A percentile compares a stretch with the other conserved stretches of the same genome.
Evolutionary conservation across 2,113 vertebrate genomes (phyloP).

Genomic region (Excalfactoria chinensis): DNA sequence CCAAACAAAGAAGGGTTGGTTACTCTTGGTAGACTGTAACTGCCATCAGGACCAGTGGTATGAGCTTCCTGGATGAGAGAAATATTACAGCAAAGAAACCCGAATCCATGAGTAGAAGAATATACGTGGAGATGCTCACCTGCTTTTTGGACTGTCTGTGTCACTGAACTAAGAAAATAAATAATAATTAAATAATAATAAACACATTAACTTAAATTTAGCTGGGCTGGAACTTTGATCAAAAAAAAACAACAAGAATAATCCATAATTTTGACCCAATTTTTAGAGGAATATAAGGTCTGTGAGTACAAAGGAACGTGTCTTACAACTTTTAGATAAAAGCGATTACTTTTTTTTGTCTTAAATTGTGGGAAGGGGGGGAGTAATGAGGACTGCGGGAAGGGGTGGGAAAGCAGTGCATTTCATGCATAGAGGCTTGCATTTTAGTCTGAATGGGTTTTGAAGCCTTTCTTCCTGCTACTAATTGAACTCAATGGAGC

Average conservation of each 20-base stretch:
- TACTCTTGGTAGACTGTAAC: conserved; percentile 64
- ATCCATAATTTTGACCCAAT: conserved; percentile 45
- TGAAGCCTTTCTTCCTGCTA: conserved; percentile 66
- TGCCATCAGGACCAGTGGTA: conserved; percentile 52
- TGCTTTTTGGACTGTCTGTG: conserved; percentile 72
- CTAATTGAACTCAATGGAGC: conserved; percentile 71
- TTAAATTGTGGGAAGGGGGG: conserved; percentile 32
- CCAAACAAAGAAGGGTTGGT: conserved; percentile 55
- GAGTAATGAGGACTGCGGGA: background rate
- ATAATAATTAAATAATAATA: conserved; percentile 18
- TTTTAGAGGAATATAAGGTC: conserved; percentile 54
- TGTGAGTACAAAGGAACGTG: conserved; percentile 64
- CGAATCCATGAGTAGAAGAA: conserved; percentile 62
- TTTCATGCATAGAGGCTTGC: conserved; percentile 54
- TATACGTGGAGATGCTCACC: conserved; percentile 60
- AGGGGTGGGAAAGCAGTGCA: conserved; percentile 36
- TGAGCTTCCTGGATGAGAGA: conserved; percentile 59
- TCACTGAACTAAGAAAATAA: conserved; percentile 74
- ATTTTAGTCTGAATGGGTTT: conserved; percentile 64
- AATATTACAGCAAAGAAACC: conserved; percentile 57
- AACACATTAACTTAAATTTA: conserved; percentile 63
- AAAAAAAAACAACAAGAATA: background rate
- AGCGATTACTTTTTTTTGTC: conserved; percentile 38
- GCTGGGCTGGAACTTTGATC: conserved; percentile 55
- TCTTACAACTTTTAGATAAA: conserved; percentile 60